Base-by-base conservation (phyloP, 1,140 invertebrate species). In the Sitodiplosis mosellana region DNA sequence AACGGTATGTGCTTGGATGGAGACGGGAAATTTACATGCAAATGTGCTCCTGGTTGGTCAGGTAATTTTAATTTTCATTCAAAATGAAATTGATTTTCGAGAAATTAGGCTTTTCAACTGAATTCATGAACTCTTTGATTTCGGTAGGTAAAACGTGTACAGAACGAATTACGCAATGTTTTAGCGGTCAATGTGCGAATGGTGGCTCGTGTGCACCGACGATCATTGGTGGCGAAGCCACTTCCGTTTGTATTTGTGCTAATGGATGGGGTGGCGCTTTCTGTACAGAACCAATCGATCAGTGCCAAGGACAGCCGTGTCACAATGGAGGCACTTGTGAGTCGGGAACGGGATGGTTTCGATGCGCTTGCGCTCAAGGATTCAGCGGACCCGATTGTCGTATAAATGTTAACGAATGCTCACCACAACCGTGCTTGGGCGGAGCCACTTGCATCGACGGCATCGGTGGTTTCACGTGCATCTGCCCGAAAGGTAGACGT, bases 361-460 rank as follows among this genome's bases (percentile, higher is more conserved):
- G 75, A 8, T 87, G 83, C 60, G 74, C 86, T 54, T 91, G 87
- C 61, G 75, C 80, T 0, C 65, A 74, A 19, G 87, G 87, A 4
- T 92, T 89, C 65, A 77, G 76, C 1, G 83, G 80, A 55, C 73
- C 53, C 73, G 87, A 52, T 81, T 90, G 70, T 76, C 72, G 42
- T 71, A 75, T 81, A 58, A 83, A 85, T 56, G 72, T 81, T n/a
- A 80, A 85, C 58, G 81, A 83, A 54, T 87, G 79, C 63, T 77
- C 78, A 49, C 71, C 74, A 11, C 76, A 79, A 51, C 89, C 89
- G 0, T 97, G 93, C 67, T 73, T 76, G 12, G 79, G 86, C 57
- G 84, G 84, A 11, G 84, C 81, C 17, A 86, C 81, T 14, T 94
- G 90, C 61, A 68, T 82, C 1, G 80, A 85, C 54, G 74, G 77